Base-by-base conservation (phyloP, 2,113 vertebrate genomes). In the Clarias magur region DNA sequence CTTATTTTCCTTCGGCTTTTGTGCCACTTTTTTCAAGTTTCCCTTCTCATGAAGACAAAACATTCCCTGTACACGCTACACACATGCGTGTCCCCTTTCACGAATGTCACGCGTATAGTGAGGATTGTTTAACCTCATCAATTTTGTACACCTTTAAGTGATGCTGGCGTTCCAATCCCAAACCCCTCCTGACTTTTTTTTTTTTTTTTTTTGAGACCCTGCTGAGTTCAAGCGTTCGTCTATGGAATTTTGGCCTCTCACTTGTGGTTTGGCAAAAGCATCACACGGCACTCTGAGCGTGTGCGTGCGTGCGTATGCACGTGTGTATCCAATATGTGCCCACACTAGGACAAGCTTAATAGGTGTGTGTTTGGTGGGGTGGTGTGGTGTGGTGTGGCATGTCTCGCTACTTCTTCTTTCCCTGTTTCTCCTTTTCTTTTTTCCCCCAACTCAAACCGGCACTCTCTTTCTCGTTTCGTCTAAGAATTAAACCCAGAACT, bases 211-310 rank as follows among this genome's bases (percentile, higher is more conserved):
- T 85, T 30, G 83, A 89, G 88, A 86, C 92, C 93, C 89, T 94
- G 94, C 90, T 90, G 92, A 95, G 92, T 93, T 94, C 89, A 92
- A 94, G 93, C 94, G 93, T 96, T 96, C 95, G 95, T 94, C 93
- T 93, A 93, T 94, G 94, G 95, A 96, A 95, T 96, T 95, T 94
- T 94, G 90, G 95, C 91, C 94, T 93, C 94, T 96, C 92, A 94
- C 94, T 96, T 95, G 95, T 95, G 96, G 96, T 95, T 96, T 96
- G 96, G 95, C 96, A 95, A 89, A 92, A 92, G 85, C 94, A 95
- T 95, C 96, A 95, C 95, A 96, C 93, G 94, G 93, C 94, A 94
- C 93, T 84, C 80, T 85, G 68, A 86, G 88, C 83, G 85, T 68
- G 65, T 85, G 88, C 82, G 63, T 76, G 60, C 79, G 34, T 83